Evolutionary conservation across 2,888 invertebrate species (phyloP).

Genomic region (Melipona beecheii): DNA sequence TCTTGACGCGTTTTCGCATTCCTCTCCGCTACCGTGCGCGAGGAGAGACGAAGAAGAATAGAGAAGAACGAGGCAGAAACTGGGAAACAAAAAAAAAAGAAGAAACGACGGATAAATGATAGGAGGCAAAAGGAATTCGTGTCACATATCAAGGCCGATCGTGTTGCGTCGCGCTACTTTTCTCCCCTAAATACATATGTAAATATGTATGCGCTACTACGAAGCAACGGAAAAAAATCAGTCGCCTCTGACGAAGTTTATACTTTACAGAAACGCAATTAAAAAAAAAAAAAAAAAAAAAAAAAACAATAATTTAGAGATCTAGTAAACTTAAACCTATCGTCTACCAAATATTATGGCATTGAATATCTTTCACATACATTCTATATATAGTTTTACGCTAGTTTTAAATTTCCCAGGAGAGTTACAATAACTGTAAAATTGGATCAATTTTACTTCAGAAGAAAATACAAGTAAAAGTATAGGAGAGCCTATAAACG

Average conservation of each 20-base stretch:
- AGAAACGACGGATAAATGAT: not conserved
- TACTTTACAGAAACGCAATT: too few relatives aligned
- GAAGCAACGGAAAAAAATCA: not conserved
- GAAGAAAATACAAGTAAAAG: too few relatives aligned
- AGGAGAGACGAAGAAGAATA: too few relatives aligned
- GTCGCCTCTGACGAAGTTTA: not conserved
- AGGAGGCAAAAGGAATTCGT: constrained; percentile 60
- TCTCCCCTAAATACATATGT: constrained; percentile 26
- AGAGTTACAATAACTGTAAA: not conserved
- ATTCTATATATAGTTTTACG: too few relatives aligned
- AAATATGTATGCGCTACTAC: not conserved
- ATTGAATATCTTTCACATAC: too few relatives aligned
- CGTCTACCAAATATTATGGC: too few relatives aligned
- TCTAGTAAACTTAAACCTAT: too few relatives aligned
- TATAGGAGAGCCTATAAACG: not conserved
- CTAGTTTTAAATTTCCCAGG: not conserved
- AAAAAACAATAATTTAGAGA: too few relatives aligned
- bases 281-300: too few relatives aligned
- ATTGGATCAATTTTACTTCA: too few relatives aligned
- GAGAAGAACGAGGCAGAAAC: too few relatives aligned
- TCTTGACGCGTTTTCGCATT: not conserved
- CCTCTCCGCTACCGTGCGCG: not conserved
- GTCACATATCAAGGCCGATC: constrained; percentile 75
- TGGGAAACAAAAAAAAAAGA: too few relatives aligned
- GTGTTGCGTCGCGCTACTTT: constrained; percentile 63